Percentiles rank a stretch among this genome's conserved stretches.
Evolutionary conservation across 2,888 invertebrate species (phyloP).

Genomic region (Aquatica leii): DNA sequence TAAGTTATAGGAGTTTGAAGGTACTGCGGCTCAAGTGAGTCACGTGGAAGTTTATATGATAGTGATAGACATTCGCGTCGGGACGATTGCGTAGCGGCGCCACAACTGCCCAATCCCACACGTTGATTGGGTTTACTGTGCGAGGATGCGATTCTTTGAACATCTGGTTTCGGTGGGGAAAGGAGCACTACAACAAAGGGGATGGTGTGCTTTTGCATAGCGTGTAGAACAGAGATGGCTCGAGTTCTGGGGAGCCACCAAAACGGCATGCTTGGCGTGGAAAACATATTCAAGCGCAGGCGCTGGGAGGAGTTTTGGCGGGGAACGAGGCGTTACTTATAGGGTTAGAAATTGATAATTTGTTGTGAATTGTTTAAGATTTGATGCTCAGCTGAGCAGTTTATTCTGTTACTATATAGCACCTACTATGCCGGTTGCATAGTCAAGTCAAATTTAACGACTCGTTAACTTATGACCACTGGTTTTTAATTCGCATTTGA

Average conservation of each 20-base stretch:
- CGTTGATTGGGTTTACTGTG: slow-evolving; percentile 67
- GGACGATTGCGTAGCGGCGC: slow-evolving; percentile 60
- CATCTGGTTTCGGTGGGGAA: slow-evolving; percentile 36
- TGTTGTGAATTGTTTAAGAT: slow-evolving; percentile 62
- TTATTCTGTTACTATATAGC: slow-evolving; percentile 26
- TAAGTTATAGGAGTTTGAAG: slow-evolving; percentile 43
- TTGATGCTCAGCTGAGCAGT: slow-evolving; percentile 55
- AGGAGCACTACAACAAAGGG: slow-evolving; percentile 34
- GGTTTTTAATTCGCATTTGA: slow-evolving; percentile 3
- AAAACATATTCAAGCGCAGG: slow-evolving; percentile 53
- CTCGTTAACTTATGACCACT: slow-evolving; percentile 6
- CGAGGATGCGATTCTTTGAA: slow-evolving; percentile 53
- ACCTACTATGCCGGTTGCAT: slow-evolving; percentile 11
- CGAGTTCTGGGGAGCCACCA: slow-evolving; percentile 50
- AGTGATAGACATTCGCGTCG: slow-evolving; percentile 59
- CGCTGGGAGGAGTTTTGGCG: slow-evolving; percentile 57
- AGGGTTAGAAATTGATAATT: slow-evolving; percentile 60
- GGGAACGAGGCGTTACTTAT: slow-evolving; percentile 55
- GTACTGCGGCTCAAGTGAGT: slow-evolving; percentile 53
- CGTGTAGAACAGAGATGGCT: slow-evolving; percentile 46
- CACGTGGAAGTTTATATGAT: slow-evolving; percentile 61
- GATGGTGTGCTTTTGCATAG: slow-evolving; percentile 35
- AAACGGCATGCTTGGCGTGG: slow-evolving; percentile 53
- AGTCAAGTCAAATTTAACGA: slow-evolving; percentile 8
- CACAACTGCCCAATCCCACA: slow-evolving; percentile 63